Evolutionary conservation across 2,797 vertebrate species (phyloP).

Genomic region (Caiman crocodilus): DNA sequence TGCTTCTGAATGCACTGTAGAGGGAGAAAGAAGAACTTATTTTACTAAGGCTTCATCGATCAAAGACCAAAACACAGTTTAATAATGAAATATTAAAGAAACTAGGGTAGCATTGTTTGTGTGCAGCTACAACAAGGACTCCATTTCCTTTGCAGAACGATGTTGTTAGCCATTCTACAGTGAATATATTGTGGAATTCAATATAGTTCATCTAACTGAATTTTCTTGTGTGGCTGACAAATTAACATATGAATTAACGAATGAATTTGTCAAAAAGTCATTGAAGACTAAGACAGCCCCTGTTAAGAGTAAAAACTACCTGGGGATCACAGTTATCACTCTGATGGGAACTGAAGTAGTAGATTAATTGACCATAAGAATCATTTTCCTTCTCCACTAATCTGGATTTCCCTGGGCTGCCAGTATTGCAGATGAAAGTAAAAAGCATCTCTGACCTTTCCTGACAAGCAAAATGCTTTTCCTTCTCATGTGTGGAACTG

Average conservation of each 20-base stretch:
- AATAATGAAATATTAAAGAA: slow-evolving; percentile 10
- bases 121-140: neutral
- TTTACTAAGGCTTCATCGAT: neutral
- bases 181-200: neutral
- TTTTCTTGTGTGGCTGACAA: neutral
- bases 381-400: slow-evolving; percentile 46
- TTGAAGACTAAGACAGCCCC: slow-evolving; percentile 21
- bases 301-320: slow-evolving; percentile 26
- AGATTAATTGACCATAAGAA: slow-evolving; percentile 61
- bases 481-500: slow-evolving; percentile 18
- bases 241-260: slow-evolving; percentile 46
- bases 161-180: neutral
- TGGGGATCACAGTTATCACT: slow-evolving; percentile 54
- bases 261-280: slow-evolving; percentile 53
- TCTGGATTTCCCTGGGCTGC: slow-evolving; percentile 60
- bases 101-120: slow-evolving; percentile 7
- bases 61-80: neutral
- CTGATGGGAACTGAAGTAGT: slow-evolving; percentile 54
- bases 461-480: slow-evolving; percentile 55
- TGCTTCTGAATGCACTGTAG: slow-evolving; percentile 16
- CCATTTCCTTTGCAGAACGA: neutral
- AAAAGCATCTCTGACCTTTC: slow-evolving; percentile 65
- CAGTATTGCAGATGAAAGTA: slow-evolving; percentile 47
- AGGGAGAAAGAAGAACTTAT: neutral
- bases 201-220: slow-evolving; percentile 34